Percentiles rank a stretch among this genome's conserved stretches.
Conservation (phyloP, 2,113 vertebrate species). For the Ophiodon elongatus region DNA sequence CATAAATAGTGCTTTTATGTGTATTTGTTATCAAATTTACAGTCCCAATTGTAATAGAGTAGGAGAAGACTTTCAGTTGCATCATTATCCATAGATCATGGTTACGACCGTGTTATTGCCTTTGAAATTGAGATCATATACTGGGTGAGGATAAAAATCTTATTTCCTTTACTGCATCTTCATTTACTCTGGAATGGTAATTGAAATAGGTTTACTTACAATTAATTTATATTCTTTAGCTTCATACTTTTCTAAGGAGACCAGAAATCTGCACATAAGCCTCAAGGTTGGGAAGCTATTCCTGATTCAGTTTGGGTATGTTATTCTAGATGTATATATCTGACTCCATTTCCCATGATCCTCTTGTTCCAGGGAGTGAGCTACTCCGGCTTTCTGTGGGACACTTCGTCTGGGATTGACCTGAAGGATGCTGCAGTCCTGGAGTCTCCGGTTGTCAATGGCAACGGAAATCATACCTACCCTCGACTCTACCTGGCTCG, state of each 20-base stretch:
- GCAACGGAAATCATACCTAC: conserved; percentile 83
- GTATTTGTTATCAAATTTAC: too few species aligned
- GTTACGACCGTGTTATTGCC: too few species aligned
- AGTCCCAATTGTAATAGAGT: too few species aligned
- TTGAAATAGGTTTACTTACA: background rate
- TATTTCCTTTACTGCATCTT: too few species aligned
- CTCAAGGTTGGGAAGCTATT: background rate
- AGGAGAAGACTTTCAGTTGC: too few species aligned
- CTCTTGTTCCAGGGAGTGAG: conserved; percentile 82
- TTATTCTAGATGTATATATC: background rate
- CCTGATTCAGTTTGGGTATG: background rate
- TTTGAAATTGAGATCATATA: too few species aligned
- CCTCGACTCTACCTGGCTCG: conserved; percentile 86
- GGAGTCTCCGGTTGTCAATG: conserved; percentile 83
- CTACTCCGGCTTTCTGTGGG: conserved; percentile 94
- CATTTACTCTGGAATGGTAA: background rate
- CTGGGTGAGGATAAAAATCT: too few species aligned
- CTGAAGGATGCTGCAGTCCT: conserved; percentile 84
- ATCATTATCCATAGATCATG: too few species aligned
- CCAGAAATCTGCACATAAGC: background rate
- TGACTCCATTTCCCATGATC: conserved; percentile 30
- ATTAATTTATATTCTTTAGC: background rate
- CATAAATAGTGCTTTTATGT: too few species aligned
- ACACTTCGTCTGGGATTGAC: conserved; percentile 87
- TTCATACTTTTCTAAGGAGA: background rate